phyloP scores from a whole-genome alignment of 2,113 vertebrate species.

The Tragelaphus strepsiceros region DNA sequence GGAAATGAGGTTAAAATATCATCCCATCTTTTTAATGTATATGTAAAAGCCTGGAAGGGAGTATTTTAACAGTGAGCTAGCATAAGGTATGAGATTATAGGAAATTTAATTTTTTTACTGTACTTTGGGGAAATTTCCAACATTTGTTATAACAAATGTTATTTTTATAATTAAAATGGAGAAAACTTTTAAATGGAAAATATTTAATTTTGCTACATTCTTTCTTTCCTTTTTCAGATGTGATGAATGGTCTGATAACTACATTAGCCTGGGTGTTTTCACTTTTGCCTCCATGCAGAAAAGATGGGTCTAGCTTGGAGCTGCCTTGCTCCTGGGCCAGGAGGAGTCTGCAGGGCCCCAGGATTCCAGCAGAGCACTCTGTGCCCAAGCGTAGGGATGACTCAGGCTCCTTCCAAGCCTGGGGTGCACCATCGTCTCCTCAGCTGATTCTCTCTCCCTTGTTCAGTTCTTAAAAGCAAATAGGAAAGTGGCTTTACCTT shows the following conservation, averaged over 20 bases:
- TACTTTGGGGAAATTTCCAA: neutral
- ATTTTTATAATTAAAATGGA: neutral
- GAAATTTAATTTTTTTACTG: neutral
- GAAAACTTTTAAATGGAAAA: neutral
- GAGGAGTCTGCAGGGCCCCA: neutral
- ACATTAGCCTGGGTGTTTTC: neutral
- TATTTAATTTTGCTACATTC: neutral
- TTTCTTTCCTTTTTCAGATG: neutral
- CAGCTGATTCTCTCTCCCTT: neutral
- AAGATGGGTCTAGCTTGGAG: neutral
- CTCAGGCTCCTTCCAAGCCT: neutral
- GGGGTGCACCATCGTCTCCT: neutral
- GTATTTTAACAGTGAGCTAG: neutral
- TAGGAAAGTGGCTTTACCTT: neutral
- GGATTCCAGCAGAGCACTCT: accelerated
- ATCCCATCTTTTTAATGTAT: neutral
- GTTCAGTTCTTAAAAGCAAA: neutral
- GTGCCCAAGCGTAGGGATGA: accelerated
- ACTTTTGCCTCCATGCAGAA: neutral
- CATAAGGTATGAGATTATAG: neutral
- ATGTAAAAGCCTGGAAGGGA: neutral
- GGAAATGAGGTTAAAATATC: neutral
- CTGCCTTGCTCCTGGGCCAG: neutral
- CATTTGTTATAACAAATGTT: neutral
- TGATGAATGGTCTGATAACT: neutral